Base-by-base conservation (phyloP, 2,888 invertebrate genomes). In the Lepetodrilus schrolli region DNA sequence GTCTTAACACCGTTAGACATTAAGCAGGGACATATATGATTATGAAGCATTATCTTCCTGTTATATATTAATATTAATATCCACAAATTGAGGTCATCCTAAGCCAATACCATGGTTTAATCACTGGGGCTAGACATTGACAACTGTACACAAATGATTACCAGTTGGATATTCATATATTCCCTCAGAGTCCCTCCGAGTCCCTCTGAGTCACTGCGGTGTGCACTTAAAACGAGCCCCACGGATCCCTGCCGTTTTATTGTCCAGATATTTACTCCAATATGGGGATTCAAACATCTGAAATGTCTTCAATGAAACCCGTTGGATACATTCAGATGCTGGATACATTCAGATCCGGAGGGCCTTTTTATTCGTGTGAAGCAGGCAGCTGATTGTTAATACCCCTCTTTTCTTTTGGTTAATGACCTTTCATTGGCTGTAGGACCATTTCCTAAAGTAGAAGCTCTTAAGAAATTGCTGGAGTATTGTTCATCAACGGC, bases 71-170 rank as follows among this genome's bases (percentile, higher is more conserved):
- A n/a, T n/a, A n/a, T n/a, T n/a, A n/a, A n/a, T n/a, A n/a, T n/a
- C n/a, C n/a, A n/a, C n/a, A n/a, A n/a, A n/a, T n/a, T n/a, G n/a
- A n/a, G n/a, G n/a, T n/a, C n/a, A n/a, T n/a, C n/a, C 13, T 43
- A 17, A 17, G 43, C 13, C 17, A 43, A 13, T 17, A 43, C 43
- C 4, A 17, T 43, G n/a, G 34, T 58, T 58, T 17, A 58, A 58
- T 58, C 34, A 58, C 7, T 17, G 17, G 34, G 30, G 26, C 13
- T 17, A 34, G 23, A 30, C 58, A 23, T 30, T 23, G n/a, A 58
- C 34, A 58, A 20, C 26, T n/a, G 58, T 58, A 58, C 26, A 58
- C 58, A 58, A 58, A 58, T 34, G 30, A 58, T 58, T 58, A 50
- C 26, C 26, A 34, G 26, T 2, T 23, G 34, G 34, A 30, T 30